Evolutionary conservation across 2,888 invertebrate genomes (phyloP).

Genomic region (Agrotis clavis): DNA sequence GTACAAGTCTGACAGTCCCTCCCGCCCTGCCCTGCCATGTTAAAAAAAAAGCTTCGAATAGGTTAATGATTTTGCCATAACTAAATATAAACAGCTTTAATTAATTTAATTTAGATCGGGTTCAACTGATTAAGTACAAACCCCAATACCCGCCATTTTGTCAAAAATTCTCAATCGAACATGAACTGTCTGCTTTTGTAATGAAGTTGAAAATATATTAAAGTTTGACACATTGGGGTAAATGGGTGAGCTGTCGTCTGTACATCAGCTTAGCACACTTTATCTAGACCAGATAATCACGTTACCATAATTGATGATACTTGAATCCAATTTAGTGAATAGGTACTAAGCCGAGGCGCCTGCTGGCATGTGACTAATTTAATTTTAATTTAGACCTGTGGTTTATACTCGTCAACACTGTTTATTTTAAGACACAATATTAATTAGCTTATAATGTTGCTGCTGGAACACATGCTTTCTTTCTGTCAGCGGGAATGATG

Average conservation of each 20-base stretch:
- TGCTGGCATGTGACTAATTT: constrained; percentile 14
- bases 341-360: not conserved
- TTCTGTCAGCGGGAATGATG: not conserved
- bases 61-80: not conserved
- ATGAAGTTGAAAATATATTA: no score
- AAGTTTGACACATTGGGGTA: no score
- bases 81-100: not conserved
- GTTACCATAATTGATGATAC: constrained; percentile 43
- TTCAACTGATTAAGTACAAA: constrained; percentile 12
- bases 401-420: not conserved
- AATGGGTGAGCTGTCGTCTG: no score
- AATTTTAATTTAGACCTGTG: constrained; percentile 16
- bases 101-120: constrained; percentile 12
- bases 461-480: not conserved
- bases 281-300: constrained; percentile 31
- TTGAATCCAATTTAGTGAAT: constrained; percentile 39
- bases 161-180: no score
- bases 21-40: no score
- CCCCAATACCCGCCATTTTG: no score
- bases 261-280: constrained; percentile 1
- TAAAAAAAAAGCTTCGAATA: not conserved
- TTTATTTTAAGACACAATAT: not conserved
- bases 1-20: no score
- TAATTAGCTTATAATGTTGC: not conserved
- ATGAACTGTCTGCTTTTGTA: no score